Percentiles rank a stretch among this genome's conserved stretches.
Conservation (phyloP, 1,140 invertebrate species). For the Tetramorium parvispinum region DNA sequence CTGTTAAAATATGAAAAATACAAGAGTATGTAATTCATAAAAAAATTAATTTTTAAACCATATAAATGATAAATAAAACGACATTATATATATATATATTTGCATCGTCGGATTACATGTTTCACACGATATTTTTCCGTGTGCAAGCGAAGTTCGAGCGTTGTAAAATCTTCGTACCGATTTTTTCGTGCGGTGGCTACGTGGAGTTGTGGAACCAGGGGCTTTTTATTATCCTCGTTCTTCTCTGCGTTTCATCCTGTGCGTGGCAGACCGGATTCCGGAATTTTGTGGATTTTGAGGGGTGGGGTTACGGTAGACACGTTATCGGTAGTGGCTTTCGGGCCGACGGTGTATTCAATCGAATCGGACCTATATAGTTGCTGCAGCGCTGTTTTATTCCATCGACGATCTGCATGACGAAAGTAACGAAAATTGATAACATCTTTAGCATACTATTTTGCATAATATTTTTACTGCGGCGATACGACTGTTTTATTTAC, state of each 20-base stretch:
- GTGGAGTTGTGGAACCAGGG: background rate
- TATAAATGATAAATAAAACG: background rate
- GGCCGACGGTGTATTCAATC: slow-evolving; percentile 52
- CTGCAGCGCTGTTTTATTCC: slow-evolving; percentile 30
- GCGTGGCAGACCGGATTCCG: slow-evolving; percentile 50
- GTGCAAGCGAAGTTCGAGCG: background rate
- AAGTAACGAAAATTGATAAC: slow-evolving; percentile 41
- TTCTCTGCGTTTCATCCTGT: slow-evolving; percentile 45
- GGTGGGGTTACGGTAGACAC: slow-evolving; percentile 25
- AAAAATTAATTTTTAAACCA: background rate
- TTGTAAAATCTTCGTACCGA: slow-evolving; percentile 34
- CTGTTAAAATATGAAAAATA: background rate
- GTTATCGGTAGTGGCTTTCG: slow-evolving; percentile 60
- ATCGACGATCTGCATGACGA: slow-evolving; percentile 38
- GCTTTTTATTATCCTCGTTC: slow-evolving; percentile 60
- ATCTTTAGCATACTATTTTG: background rate
- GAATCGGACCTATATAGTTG: slow-evolving; percentile 41
- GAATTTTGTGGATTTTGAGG: slow-evolving; percentile 50
- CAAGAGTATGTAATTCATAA: background rate
- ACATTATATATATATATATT: background rate
- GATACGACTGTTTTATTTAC: slow-evolving; percentile 2
- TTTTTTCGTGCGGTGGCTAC: slow-evolving; percentile 37
- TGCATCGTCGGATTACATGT: slow-evolving; percentile 1
- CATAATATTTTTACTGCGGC: background rate
- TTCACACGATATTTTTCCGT: slow-evolving; percentile 6